Evolutionary conservation across 2,888 invertebrate species (phyloP).

Genomic region (Cosmopolites sordidus): DNA sequence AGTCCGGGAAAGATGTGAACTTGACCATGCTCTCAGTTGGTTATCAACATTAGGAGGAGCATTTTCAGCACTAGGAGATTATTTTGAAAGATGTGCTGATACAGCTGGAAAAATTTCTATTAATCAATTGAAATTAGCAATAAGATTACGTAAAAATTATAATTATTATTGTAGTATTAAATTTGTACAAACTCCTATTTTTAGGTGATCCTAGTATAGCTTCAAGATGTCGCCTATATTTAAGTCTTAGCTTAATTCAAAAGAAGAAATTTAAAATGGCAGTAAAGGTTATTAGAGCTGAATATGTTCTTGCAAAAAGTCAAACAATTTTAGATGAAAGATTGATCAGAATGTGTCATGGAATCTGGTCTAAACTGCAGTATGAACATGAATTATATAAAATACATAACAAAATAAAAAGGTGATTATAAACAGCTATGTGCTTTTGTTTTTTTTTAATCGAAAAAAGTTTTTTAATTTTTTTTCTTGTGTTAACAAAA

Average conservation of each 20-base stretch:
- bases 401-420: slow-evolving; percentile 27
- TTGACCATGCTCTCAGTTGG: slow-evolving; percentile 88
- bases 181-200: no score
- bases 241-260: slow-evolving; percentile 85
- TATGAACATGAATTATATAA: slow-evolving; percentile 50
- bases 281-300: slow-evolving; percentile 56
- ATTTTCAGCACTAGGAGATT: slow-evolving; percentile 91
- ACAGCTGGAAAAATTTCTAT: slow-evolving; percentile 85
- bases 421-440: slow-evolving; percentile 4
- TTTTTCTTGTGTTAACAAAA: no score
- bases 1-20: slow-evolving; percentile 64
- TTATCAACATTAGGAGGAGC: slow-evolving; percentile 95
- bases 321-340: slow-evolving; percentile 54
- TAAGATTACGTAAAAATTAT: slow-evolving; percentile 53
- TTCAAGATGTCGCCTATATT: slow-evolving; percentile 80
- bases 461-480: no score
- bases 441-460: slow-evolving; percentile 2
- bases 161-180: background rate
- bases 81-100: slow-evolving; percentile 73
- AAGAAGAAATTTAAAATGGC: slow-evolving; percentile 64
- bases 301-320: slow-evolving; percentile 51
- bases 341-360: slow-evolving; percentile 76
- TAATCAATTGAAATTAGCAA: slow-evolving; percentile 76
- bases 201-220: slow-evolving; percentile 73
- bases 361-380: slow-evolving; percentile 79